Conservation (phyloP, 2,113 vertebrate genomes). For the Aramus guarauna region DNA sequence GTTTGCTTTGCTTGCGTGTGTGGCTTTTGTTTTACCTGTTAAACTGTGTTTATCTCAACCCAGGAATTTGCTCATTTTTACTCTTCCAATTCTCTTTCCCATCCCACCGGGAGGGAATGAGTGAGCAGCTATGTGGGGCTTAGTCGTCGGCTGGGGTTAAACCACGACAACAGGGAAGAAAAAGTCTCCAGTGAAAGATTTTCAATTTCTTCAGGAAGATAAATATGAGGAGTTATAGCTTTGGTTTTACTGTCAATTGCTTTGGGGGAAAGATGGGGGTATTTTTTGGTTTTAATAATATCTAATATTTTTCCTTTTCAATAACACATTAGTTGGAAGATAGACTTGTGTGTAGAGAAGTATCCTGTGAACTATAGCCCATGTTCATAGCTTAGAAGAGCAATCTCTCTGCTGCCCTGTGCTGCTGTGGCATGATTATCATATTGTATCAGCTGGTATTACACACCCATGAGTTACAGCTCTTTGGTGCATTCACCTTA, state of each 20-base stretch:
- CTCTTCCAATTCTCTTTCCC: too few species aligned
- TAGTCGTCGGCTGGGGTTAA: too few species aligned
- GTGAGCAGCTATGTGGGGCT: too few species aligned
- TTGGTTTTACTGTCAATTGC: not conserved
- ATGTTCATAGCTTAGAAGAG: not conserved
- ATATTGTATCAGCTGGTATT: not conserved
- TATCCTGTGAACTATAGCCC: not conserved
- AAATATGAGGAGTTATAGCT: not conserved
- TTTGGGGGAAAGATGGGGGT: not conserved
- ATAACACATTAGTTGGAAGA: not conserved
- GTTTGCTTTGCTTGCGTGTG: too few species aligned
- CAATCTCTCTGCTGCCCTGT: not conserved
- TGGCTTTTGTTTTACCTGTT: too few species aligned
- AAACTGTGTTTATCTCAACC: too few species aligned
- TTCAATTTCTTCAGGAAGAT: not conserved
- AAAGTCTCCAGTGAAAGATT: conserved; percentile 5
- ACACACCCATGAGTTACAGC: conserved; percentile 21
- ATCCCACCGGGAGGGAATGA: too few species aligned
- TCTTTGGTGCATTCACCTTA: conserved; percentile 41
- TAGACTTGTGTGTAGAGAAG: not conserved
- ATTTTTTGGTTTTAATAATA: not conserved
- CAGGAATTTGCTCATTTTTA: too few species aligned
- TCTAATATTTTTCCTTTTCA: not conserved
- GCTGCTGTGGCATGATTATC: not conserved
- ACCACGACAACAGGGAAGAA: not conserved